Evolutionary conservation across 1,140 invertebrate species (phyloP).

Genomic region (Hirudo medicinalis): DNA sequence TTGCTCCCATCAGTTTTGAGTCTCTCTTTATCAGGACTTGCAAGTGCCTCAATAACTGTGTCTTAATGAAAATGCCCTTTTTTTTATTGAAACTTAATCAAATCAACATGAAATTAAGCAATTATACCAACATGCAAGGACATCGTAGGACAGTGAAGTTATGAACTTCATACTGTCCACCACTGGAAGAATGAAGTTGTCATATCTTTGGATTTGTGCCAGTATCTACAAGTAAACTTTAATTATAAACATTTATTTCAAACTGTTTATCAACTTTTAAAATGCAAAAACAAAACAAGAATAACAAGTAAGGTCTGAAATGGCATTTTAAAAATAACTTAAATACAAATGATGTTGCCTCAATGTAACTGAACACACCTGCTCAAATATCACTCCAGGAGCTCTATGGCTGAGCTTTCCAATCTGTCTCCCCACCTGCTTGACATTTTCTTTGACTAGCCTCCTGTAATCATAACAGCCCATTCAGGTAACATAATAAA

Average conservation of each 20-base stretch:
- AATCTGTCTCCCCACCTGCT: slow-evolving; percentile 81
- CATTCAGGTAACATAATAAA: too few relatives aligned
- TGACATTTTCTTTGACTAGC: slow-evolving; percentile 95
- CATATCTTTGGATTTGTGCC: slow-evolving; percentile 87
- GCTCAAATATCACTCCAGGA: slow-evolving; percentile 88
- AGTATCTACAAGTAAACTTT: slow-evolving; percentile 47
- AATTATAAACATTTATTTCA: too few relatives aligned
- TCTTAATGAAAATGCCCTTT: slow-evolving; percentile 36
- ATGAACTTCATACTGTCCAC: slow-evolving; percentile 95
- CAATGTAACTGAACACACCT: slow-evolving; percentile 50
- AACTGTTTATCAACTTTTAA: too few relatives aligned
- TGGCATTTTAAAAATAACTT: too few relatives aligned
- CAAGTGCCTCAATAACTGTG: slow-evolving; percentile 83
- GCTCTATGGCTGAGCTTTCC: slow-evolving; percentile 92
- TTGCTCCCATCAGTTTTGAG: slow-evolving; percentile 83
- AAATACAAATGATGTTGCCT: neutral
- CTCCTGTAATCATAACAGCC: slow-evolving; percentile 41
- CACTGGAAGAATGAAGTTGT: slow-evolving; percentile 87
- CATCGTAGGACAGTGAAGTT: slow-evolving; percentile 86
- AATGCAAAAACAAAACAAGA: too few relatives aligned
- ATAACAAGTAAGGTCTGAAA: too few relatives aligned
- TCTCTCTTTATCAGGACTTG: slow-evolving; percentile 51
- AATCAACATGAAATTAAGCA: slow-evolving; percentile 14
- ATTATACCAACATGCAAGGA: slow-evolving; percentile 58
- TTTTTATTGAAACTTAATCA: too few relatives aligned